phyloP scores from a whole-genome alignment of 2,888 invertebrate genomes.

The Drosophila lacicola region DNA sequence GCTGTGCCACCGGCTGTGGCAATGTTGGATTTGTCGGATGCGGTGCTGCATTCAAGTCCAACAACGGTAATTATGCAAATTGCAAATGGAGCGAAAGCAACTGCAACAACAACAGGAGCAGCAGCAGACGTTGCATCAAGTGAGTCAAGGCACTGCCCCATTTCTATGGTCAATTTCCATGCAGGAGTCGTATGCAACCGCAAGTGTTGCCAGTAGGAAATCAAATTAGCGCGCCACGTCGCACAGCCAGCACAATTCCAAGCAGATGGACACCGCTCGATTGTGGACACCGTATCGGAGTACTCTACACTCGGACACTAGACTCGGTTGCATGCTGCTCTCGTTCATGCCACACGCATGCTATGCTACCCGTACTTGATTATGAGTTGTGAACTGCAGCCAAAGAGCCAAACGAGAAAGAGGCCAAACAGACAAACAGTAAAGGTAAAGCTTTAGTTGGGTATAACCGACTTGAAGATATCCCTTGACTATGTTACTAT shows the following conservation, averaged over 20 bases:
- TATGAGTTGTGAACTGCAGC: conserved; percentile 50
- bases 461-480: background rate
- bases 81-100: conserved; percentile 68
- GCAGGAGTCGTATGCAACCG: conserved; percentile 53
- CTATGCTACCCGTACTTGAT: conserved; percentile 35
- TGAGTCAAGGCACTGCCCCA: conserved; percentile 30
- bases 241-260: conserved; percentile 47
- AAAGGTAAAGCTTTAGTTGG: background rate
- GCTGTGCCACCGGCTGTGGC: conserved; percentile 7
- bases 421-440: background rate
- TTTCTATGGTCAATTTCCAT: conserved; percentile 44
- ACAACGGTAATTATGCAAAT: conserved; percentile 81
- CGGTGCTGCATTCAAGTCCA: conserved; percentile 72
- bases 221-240: conserved; percentile 74
- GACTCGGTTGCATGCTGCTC: conserved; percentile 30
- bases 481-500: background rate
- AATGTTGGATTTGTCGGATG: conserved; percentile 66
- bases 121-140: conserved; percentile 23
- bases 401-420: conserved; percentile 11
- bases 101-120: conserved; percentile 26
- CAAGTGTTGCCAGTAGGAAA: conserved; percentile 79
- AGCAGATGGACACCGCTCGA: conserved; percentile 25
- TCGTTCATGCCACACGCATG: conserved; percentile 54
- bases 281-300: background rate
- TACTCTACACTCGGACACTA: background rate